Conservation (phyloP, 2,113 vertebrate species). For the Camelus dromedarius region DNA sequence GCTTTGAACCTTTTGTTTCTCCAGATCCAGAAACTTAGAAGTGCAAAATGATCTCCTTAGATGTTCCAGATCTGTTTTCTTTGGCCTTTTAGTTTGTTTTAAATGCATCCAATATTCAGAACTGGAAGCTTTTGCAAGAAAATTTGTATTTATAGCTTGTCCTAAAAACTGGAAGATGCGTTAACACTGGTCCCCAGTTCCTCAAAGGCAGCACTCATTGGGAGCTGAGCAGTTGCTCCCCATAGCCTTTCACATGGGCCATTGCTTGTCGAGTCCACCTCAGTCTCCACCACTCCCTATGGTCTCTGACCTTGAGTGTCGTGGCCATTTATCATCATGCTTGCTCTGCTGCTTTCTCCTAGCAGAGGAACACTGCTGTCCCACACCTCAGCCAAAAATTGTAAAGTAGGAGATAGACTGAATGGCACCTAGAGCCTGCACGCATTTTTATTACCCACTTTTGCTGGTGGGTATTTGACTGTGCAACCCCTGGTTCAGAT, state of each 20-base stretch:
- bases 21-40: neutral
- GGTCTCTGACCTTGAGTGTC: neutral
- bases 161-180: neutral
- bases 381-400: neutral
- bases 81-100: neutral
- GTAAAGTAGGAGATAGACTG: neutral
- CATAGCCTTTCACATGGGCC: rapidly evolving
- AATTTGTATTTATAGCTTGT: neutral
- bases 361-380: neutral
- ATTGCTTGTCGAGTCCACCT: neutral
- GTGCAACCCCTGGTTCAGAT: neutral
- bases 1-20: neutral
- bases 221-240: neutral
- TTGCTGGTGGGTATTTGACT: neutral
- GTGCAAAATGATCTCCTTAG: neutral
- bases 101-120: neutral
- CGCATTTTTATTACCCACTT: neutral
- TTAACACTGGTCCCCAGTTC: neutral
- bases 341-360: neutral
- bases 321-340: neutral
- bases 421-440: neutral
- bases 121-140: neutral
- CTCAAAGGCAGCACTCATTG: neutral
- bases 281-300: neutral
- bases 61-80: neutral